phyloP scores from a whole-genome alignment of 2,888 invertebrate species.

The Lasioglossum lativentre region DNA sequence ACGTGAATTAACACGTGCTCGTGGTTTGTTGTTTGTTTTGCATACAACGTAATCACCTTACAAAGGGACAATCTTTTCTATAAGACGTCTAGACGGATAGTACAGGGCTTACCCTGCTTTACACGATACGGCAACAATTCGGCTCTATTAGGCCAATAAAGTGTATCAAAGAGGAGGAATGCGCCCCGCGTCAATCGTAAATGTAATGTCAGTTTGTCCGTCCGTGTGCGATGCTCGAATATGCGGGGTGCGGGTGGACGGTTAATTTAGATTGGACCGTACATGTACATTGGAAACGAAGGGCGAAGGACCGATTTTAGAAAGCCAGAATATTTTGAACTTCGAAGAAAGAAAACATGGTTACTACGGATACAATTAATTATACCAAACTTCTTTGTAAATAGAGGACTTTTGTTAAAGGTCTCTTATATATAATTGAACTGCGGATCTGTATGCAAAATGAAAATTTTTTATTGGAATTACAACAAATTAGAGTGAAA shows the following conservation, averaged over 20 bases:
- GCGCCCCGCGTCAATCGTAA: constrained; percentile 66
- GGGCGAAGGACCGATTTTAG: background rate
- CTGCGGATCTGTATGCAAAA: too few relatives aligned
- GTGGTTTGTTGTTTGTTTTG: constrained; percentile 59
- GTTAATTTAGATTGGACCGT: constrained; percentile 46
- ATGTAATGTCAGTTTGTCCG: constrained; percentile 56
- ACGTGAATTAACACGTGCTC: constrained; percentile 46
- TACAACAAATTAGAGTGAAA: too few relatives aligned
- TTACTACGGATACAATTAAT: background rate
- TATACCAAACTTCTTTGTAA: background rate
- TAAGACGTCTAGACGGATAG: constrained; percentile 59
- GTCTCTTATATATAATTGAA: too few relatives aligned
- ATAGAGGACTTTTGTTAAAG: too few relatives aligned
- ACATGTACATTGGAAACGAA: background rate
- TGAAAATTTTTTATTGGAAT: too few relatives aligned
- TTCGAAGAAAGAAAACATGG: background rate
- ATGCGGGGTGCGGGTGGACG: constrained; percentile 68
- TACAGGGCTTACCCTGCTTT: constrained; percentile 49
- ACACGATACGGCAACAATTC: constrained; percentile 69
- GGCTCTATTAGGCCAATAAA: constrained; percentile 71
- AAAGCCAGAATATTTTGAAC: background rate
- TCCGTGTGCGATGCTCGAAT: constrained; percentile 38
- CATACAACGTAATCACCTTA: constrained; percentile 59
- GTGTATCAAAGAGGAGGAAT: constrained; percentile 71
- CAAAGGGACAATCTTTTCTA: constrained; percentile 51